Evolutionary conservation across 1,140 invertebrate genomes (phyloP), one percentile per base, ranked within the genome.

Genomic region (Ceratina australensis): DNA sequence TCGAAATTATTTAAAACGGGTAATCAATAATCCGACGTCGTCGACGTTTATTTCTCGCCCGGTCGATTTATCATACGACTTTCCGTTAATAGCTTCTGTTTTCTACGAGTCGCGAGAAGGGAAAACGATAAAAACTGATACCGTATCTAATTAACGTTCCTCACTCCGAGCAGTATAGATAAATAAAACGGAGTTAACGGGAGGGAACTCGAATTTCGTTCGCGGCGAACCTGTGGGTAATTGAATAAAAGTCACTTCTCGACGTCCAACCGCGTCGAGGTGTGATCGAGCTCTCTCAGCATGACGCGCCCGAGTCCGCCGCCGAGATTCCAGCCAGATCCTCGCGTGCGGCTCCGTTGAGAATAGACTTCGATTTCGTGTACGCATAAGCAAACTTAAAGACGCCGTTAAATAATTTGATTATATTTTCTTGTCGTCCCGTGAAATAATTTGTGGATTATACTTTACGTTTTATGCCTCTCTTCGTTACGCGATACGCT

Each of bases 201-300:
- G 24, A 65, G 20, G 71, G 42, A 64, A 24, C 20, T 59, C 60
- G 63, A 79, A 71, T 50, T 84, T 75, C 77, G 72, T 57, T 61
- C n/a, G 18, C n/a, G n/a, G 33, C 7, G 61, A 24, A 54, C 5
- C n/a, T 28, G 33, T 10, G 33, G 72, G 77, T 84, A 84, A 86
- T 86, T 84, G 80, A 86, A 86, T 86, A 80, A 82, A 82, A 54
- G 57, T 42, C 33, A 26, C 71, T 60, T 22, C 59, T 60, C 64
- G 72, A 56, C 73, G 59, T 81, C 81, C 79, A 61, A 65, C 68
- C 0, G 84, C 26, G 67, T 56, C 65, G 78, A 86, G 84, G 84
- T 86, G 84, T 84, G 84, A 86, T 79, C 82, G 56, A 54, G 74
- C 71, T 72, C 73, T 50, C 82, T 59, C 84, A 84, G 84, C 84